Base-by-base conservation (phyloP, 2,797 vertebrate genomes). In the Xyrichtys novacula region DNA sequence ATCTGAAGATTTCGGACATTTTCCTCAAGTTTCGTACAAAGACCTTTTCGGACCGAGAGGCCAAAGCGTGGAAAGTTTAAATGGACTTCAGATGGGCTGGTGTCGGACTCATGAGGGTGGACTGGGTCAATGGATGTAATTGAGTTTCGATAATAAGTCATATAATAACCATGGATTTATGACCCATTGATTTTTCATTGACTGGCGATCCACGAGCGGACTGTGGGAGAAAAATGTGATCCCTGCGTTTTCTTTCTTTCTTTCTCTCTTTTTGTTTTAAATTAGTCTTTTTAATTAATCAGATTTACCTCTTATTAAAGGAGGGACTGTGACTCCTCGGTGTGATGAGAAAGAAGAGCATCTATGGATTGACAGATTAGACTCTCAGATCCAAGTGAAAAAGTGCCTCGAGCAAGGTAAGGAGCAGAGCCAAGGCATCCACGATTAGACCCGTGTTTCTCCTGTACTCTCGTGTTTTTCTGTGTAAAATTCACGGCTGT, bases 341-440 rank as follows among this genome's bases (percentile, higher is more conserved):
- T 29, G 19, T 55, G 26, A 55, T 20, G 16, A 65, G 48, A 20
- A 53, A 38, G 34, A 60, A 71, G 40, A 77, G 63, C 79, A 80
- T 82, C 84, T 52, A 94, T 93, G 93, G 91, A 93, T 72, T 91
- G 85, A 94, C 64, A 64, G 59, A 58, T 43, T 76, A 20, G 42
- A 75, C 74, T 82, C 66, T 25, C 23, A 70, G 53, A 80, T 77
- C 73, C 36, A 72, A 84, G 77, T 85, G 74, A 79, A 67, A 61
- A 91, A 93, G 93, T 92, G 88, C 90, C 92, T 91, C 64, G 76
- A 84, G 88, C 78, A 91, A 92, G 92, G 93, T 93, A 91, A 87
- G 77, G 20, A 50, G 65, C 53, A 54, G 49, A 55, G 58, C 39
- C 14, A 5, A 61, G 50, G 54, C 65, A 53, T 82, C 76, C 20